Conservation (phyloP, 2,797 vertebrate genomes). For the Arctocebus calabarensis region DNA sequence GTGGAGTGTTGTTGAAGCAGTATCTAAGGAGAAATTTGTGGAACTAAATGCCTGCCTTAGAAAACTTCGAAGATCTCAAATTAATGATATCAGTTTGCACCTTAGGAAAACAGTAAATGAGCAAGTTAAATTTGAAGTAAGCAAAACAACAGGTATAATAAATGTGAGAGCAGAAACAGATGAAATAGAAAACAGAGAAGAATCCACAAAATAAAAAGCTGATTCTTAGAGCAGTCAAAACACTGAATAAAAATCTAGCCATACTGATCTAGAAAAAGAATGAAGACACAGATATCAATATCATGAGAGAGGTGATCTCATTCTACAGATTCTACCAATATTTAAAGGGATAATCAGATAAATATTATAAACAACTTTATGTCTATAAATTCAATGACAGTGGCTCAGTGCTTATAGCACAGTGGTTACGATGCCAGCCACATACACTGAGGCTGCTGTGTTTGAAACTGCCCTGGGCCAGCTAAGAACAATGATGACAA, state of each 20-base stretch:
- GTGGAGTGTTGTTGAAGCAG: not conserved
- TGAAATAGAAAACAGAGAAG: slow-evolving; percentile 21
- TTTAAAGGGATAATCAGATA: not conserved
- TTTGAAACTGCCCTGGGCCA: too few relatives aligned
- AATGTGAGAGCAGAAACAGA: not conserved
- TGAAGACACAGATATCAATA: not conserved
- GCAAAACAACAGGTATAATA: not conserved
- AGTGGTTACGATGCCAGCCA: too few relatives aligned
- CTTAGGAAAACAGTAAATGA: not conserved
- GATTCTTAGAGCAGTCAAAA: not conserved
- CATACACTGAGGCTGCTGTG: too few relatives aligned
- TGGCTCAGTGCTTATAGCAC: too few relatives aligned
- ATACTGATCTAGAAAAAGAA: not conserved
- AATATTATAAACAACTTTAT: not conserved
- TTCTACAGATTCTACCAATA: not conserved
- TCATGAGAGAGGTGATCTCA: not conserved
- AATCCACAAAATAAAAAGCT: not conserved
- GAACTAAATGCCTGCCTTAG: not conserved
- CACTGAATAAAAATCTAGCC: not conserved
- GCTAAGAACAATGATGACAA: too few relatives aligned
- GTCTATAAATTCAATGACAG: not conserved
- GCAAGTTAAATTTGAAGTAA: not conserved
- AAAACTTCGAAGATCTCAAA: not conserved
- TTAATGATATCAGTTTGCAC: not conserved
- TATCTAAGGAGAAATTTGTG: not conserved